Evolutionary conservation across 2,888 invertebrate genomes (phyloP).

Genomic region (Leucozona laternaria): DNA sequence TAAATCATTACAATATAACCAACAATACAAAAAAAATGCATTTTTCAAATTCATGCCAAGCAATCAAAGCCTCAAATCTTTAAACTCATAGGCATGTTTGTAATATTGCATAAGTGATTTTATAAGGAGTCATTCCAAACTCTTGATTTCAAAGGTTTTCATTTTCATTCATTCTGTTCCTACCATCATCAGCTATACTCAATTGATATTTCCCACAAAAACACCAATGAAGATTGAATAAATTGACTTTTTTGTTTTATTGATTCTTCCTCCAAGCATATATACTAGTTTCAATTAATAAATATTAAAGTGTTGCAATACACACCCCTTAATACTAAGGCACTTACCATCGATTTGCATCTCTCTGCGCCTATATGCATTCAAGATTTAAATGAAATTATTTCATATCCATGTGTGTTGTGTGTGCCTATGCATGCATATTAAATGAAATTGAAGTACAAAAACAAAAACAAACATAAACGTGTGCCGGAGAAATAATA

Average conservation of each 20-base stretch:
- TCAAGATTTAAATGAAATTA: constrained; percentile 33
- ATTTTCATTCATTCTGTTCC: background rate
- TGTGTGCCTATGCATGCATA: background rate
- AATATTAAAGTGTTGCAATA: constrained; percentile 9
- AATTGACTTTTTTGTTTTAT: constrained; percentile 36
- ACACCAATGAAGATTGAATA: constrained; percentile 16
- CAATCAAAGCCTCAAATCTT: no score
- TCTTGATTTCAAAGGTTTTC: background rate
- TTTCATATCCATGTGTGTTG: constrained; percentile 4
- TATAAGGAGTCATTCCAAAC: background rate
- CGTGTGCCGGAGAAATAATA: constrained; percentile 63
- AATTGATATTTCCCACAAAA: constrained; percentile 28
- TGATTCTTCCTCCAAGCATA: constrained; percentile 1
- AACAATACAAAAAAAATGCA: no score
- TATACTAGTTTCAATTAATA: constrained; percentile 38
- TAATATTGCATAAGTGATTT: no score
- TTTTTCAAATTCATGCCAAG: no score
- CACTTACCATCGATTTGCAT: constrained; percentile 40
- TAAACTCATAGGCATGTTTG: no score
- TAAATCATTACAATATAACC: no score
- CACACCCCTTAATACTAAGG: background rate
- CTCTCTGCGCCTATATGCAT: background rate
- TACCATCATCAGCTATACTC: background rate
- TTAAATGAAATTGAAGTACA: constrained; percentile 23
- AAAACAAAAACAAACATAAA: constrained; percentile 19